Evolutionary conservation across 2,797 vertebrate species (phyloP), one percentile per base, ranked within the genome.

Genomic region (Anguilla pacifica): DNA sequence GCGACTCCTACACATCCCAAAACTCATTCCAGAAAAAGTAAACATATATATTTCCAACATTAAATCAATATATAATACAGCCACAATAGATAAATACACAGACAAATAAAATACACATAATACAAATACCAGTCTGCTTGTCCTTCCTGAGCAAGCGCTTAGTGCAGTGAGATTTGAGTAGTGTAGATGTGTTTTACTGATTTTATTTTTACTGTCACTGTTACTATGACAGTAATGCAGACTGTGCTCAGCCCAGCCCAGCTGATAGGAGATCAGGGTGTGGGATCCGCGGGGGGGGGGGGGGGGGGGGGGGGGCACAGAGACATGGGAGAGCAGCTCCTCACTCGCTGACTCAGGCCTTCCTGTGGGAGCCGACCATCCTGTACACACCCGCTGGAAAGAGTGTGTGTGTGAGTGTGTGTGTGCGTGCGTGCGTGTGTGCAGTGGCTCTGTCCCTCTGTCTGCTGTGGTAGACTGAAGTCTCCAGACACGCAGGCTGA

Each of bases 361-460:
- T 96, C 88, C 93, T 95, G 94, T 97, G 96, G 96, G 96, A 97
- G 96, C 95, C 92, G 89, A 93, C 81, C 85, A 88, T 91, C 91
- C 96, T 93, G 91, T 92, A 95, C 94, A 93, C 88, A 92, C 77
- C 82, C 70, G 85, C 86, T 86, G 70, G 51, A 84, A 87, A 74
- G 90, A 11, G 86, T 83, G 87, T 86, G 83, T 90, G 59, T 90
- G 87, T 85, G 81, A 86, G 83, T 81, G 84, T 87, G 28, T 87
- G 53, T 87, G 31, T 35, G 70, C 86, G 91, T 84, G 25, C 59
- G 31, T 85, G 55, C 6, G 35, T 51, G 67, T 86, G 67, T 31
- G 55, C 22, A 59, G 17, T 85, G 19, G 81, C 35, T 61, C 79
- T 35, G 19, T 85, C 39, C 82, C 55, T 81, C 70, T 61, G 39